Evolutionary conservation across 92 coral and sea anemone genomes (phyloP).

Genomic region (Phenganax stokvisi): DNA sequence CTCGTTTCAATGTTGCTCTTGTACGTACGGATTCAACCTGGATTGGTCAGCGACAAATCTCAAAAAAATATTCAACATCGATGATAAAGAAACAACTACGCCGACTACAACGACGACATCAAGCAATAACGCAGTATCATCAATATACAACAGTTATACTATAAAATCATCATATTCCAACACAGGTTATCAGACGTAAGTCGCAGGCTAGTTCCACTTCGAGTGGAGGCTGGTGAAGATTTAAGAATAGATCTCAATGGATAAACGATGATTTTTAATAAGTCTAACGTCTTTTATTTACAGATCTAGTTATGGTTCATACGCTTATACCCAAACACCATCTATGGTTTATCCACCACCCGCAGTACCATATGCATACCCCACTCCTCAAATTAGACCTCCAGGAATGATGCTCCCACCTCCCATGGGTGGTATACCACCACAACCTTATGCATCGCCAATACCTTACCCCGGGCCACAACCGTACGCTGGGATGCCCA

Average conservation of each 20-base stretch:
- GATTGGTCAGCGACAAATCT: constrained; percentile 94
- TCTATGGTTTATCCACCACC: constrained; percentile 25
- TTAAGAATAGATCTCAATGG: background rate
- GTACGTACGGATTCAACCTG: constrained; percentile 93
- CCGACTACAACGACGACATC: constrained; percentile 8
- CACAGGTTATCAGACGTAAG: background rate
- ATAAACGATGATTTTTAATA: background rate
- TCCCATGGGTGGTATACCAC: constrained; percentile 25
- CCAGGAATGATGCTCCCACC: constrained; percentile 13
- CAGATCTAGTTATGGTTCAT: constrained; percentile 33
- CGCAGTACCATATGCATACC: constrained; percentile 41
- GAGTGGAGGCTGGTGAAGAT: no score
- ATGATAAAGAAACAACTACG: constrained; percentile 28
- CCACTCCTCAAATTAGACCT: constrained; percentile 22
- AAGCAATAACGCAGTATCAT: background rate
- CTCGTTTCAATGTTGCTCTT: constrained; percentile 85
- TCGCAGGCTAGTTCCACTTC: background rate
- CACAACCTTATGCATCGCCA: constrained; percentile 41
- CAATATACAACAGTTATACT: constrained; percentile 9
- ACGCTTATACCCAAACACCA: constrained; percentile 34
- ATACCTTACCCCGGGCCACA: constrained; percentile 33
- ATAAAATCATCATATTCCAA: background rate
- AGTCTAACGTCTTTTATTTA: background rate
- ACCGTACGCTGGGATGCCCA: constrained; percentile 39
- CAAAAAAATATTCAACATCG: constrained; percentile 70